Base-by-base conservation (phyloP, 2,113 vertebrate genomes). In the Podarcis raffonei region DNA sequence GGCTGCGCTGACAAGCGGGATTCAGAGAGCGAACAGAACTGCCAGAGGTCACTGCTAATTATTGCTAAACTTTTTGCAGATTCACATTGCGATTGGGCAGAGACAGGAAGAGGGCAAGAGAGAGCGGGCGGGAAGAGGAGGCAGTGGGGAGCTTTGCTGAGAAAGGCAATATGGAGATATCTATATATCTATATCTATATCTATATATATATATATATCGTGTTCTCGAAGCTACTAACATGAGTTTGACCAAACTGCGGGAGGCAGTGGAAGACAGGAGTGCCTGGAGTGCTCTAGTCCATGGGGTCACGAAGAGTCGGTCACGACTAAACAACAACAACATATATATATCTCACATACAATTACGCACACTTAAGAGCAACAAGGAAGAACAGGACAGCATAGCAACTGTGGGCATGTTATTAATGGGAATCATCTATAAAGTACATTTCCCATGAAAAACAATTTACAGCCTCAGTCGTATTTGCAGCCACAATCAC, bases 31-130 rank as follows among this genome's bases (percentile, higher is more conserved):
- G 81, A 53, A 89, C 16, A 83, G 16, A 95, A 91, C 93, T 91
- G 87, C 83, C 91, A 93, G 94, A 92, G 86, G 92, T 91, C 87
- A 62, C 91, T 79, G 86, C 94, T 96, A 95, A 96, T 95, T 95
- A 93, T 77, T 92, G 88, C 83, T 93, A 94, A 95, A 94, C 92
- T 95, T 95, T 85, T 83, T 94, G 85, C 92, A 91, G 93, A 78
- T 86, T 87, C 93, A 81, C 93, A 94, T 87, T 13, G 0, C 79
- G 86, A 89, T 89, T 3, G 5, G 62, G 81, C 2, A 74, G 76
- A 79, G 90, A 39, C 84, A 18, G 95, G 37, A 74, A 76, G 81
- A 79, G 89, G 88, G 90, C 89, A 0, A 5, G 82, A 59, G 6
- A 30, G 1, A 69, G n/a, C 12, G 16, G 72, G 5, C 27, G 57